Conservation (phyloP, 1,140 invertebrate species). For the Apis florea region DNA sequence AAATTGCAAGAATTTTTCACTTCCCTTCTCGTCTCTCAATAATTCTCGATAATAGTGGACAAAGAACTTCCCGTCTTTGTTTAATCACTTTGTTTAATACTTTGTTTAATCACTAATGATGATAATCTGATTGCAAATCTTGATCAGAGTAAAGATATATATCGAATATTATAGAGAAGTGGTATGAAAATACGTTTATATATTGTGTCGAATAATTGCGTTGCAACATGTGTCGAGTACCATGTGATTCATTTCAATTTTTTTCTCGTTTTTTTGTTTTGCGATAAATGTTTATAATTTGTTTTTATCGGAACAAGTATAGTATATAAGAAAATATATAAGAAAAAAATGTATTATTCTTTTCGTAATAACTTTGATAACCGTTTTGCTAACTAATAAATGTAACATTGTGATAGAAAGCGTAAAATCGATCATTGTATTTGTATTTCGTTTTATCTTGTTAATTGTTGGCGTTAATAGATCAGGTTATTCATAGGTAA, state of each 20-base stretch:
- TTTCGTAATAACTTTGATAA: background rate
- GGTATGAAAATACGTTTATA: too few species aligned
- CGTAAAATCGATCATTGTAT: background rate
- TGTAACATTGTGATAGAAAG: background rate
- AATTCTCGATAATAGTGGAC: background rate
- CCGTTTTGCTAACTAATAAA: background rate
- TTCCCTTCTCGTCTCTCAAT: background rate
- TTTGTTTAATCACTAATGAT: too few species aligned
- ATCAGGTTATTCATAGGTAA: too few species aligned
- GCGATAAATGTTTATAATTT: too few species aligned
- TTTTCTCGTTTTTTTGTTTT: too few species aligned
- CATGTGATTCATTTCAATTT: too few species aligned
- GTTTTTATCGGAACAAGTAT: too few species aligned
- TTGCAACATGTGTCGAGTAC: background rate
- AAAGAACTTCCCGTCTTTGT: background rate
- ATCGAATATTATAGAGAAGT: too few species aligned
- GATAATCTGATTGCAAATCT: background rate
- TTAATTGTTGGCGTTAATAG: conserved; percentile 8
- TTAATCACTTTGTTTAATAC: too few species aligned
- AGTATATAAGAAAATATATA: too few species aligned
- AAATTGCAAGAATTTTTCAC: background rate
- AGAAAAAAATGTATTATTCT: too few species aligned
- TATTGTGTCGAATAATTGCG: background rate
- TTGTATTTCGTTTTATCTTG: background rate
- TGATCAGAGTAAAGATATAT: too few species aligned